Conservation (phyloP, 2,113 vertebrate genomes). For the Varanus komodoensis region DNA sequence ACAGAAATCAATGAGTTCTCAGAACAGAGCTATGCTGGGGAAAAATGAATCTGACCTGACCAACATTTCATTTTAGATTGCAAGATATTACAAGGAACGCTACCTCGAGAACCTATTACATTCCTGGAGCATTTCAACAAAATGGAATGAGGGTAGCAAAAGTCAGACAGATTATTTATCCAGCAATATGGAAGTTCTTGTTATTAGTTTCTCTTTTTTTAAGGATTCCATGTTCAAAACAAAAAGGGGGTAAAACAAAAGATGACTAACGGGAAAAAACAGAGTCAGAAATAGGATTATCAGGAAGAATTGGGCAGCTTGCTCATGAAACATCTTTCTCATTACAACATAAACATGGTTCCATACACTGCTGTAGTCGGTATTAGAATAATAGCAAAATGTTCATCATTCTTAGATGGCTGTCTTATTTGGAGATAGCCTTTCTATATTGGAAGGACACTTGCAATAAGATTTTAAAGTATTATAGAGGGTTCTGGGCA, state of each 20-base stretch:
- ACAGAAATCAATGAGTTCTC: slow-evolving; percentile 78
- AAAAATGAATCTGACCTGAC: slow-evolving; percentile 60
- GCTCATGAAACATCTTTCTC: background rate
- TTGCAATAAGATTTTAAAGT: background rate
- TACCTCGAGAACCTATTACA: slow-evolving; percentile 37
- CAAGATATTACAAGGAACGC: slow-evolving; percentile 38
- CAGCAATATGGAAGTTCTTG: background rate
- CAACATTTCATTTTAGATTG: slow-evolving; percentile 48
- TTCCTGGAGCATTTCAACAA: background rate
- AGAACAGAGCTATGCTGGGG: slow-evolving; percentile 59
- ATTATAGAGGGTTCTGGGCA: too few relatives aligned
- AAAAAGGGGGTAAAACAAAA: background rate
- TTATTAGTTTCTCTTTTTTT: slow-evolving; percentile 1
- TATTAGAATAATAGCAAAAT: background rate
- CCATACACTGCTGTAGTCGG: background rate
- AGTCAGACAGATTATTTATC: slow-evolving; percentile 25
- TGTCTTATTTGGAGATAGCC: background rate
- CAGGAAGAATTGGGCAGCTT: background rate
- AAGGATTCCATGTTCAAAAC: background rate
- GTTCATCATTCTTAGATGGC: background rate
- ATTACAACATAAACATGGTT: rapidly evolving
- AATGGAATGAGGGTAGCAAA: slow-evolving; percentile 15
- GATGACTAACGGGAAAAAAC: background rate
- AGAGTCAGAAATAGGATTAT: background rate
- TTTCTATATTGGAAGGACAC: background rate